Evolutionary conservation across 2,113 vertebrate species (phyloP).

Genomic region (Cebus imitator): DNA sequence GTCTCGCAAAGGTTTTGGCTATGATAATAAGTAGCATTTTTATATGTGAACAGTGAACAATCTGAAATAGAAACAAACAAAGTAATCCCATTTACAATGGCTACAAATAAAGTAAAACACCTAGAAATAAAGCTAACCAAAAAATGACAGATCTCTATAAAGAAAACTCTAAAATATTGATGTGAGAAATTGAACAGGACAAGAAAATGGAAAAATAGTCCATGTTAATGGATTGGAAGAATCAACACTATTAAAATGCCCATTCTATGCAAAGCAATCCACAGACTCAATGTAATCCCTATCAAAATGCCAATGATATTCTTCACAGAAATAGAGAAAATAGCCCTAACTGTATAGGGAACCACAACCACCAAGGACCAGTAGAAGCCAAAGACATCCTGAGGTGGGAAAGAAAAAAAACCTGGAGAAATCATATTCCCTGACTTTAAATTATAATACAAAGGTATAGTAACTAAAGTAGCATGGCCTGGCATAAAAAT

Average conservation of each 20-base stretch:
- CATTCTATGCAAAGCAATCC: not conserved
- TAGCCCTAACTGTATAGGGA: not conserved
- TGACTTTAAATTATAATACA: not conserved
- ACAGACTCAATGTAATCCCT: not conserved
- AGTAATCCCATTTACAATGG: not conserved
- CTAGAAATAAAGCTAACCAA: not conserved
- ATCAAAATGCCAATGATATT: not conserved
- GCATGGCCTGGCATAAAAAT: not conserved
- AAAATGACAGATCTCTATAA: not conserved
- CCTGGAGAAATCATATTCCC: not conserved
- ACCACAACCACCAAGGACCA: not conserved
- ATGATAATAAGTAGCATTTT: not conserved
- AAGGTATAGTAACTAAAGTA: not conserved
- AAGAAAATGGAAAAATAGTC: not conserved
- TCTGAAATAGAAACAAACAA: not conserved
- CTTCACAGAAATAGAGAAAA: not conserved
- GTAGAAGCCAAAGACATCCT: not conserved
- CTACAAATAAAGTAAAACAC: not conserved
- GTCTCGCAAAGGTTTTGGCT: too few species aligned
- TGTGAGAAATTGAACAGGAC: not conserved
- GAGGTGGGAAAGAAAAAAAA: not conserved
- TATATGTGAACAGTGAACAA: not conserved
- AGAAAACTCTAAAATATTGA: not conserved
- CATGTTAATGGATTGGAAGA: not conserved
- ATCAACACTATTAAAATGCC: not conserved